These are phyloP conservation scores for Centropyge bicolor DNA, from an alignment of 2,797 vertebrate genomes.

Conservation along the genomic window DNA sequence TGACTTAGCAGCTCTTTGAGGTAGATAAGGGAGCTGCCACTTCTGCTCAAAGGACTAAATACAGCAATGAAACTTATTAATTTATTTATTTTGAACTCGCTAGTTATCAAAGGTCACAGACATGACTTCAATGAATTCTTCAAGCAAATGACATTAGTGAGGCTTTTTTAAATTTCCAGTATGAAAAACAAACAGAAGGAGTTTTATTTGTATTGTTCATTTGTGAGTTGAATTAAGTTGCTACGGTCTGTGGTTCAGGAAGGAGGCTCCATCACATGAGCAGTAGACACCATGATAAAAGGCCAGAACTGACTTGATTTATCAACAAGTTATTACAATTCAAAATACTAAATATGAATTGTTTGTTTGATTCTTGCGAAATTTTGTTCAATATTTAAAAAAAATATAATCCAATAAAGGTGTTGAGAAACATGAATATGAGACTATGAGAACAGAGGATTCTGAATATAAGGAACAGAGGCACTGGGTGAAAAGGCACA, in stretches of 20 bases:
- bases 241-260: not conserved
- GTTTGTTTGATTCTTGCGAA: not conserved
- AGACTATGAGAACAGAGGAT: not conserved
- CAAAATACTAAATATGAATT: not conserved
- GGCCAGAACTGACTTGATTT: not conserved
- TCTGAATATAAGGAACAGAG: not conserved
- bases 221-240: not conserved
- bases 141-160: not conserved
- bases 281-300: not conserved
- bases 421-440: not conserved
- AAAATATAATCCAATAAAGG: not conserved
- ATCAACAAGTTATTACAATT: no score
- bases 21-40: not conserved
- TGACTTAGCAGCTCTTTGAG: not conserved
- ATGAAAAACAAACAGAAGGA: no score
- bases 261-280: not conserved
- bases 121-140: not conserved
- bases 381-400: not conserved
- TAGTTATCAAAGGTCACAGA: not conserved
- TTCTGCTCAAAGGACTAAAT: not conserved
- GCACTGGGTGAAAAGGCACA: slow-evolving; percentile 15
- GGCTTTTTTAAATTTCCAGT: no score
- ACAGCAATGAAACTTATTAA: no score
- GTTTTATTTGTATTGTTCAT: no score
- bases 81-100: slow-evolving; percentile 2